Conservation (phyloP, 1,140 invertebrate species). For the Coelopa frigida region DNA sequence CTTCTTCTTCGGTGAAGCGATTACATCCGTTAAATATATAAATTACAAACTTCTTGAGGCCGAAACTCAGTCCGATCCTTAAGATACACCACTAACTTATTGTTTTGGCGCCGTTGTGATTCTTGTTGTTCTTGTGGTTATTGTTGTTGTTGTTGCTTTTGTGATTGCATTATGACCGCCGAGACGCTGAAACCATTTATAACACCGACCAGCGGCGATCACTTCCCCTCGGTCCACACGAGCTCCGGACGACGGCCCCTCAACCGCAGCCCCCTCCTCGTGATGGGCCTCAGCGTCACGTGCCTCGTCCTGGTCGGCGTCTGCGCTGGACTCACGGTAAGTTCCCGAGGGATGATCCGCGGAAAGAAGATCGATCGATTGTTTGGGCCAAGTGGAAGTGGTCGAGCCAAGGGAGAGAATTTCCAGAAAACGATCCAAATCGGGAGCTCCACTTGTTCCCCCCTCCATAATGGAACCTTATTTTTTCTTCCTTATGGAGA, state of each 20-base stretch:
- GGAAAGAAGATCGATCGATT: no score
- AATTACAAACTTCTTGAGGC: background rate
- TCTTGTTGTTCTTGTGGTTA: background rate
- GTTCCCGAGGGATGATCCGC: no score
- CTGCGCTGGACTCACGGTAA: slow-evolving; percentile 32
- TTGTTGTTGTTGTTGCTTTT: background rate
- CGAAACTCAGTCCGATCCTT: background rate
- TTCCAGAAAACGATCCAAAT: no score
- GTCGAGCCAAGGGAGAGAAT: no score
- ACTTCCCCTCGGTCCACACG: slow-evolving; percentile 26
- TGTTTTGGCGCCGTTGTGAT: background rate
- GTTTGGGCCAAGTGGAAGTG: no score
- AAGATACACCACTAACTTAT: background rate
- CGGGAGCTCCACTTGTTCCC: no score
- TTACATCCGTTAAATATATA: background rate
- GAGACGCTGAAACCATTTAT: slow-evolving; percentile 44
- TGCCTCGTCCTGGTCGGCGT: slow-evolving; percentile 18
- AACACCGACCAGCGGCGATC: slow-evolving; percentile 29
- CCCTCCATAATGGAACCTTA: no score
- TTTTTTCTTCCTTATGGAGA: no score
- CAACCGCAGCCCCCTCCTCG: slow-evolving; percentile 20
- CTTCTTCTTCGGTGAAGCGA: background rate
- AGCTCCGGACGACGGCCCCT: slow-evolving; percentile 12
- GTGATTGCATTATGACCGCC: slow-evolving; percentile 32
- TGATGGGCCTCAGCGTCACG: slow-evolving; percentile 22